Evolutionary conservation across 2,888 invertebrate species (phyloP), one percentile per base, ranked within the genome.

Genomic region (Anodontia alba): DNA sequence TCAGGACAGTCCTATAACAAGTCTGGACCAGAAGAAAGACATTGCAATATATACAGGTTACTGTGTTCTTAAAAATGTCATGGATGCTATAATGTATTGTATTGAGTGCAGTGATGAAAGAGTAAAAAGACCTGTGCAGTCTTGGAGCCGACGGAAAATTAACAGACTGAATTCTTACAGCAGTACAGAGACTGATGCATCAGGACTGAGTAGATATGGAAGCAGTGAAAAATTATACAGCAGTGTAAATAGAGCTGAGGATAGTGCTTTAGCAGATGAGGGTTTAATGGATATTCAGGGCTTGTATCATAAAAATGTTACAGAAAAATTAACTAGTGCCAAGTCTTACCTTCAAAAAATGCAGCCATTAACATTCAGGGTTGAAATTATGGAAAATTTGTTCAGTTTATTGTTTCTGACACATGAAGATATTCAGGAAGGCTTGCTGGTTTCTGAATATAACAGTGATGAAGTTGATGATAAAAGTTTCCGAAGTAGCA

Each of bases 331-430:
- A 17, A 81, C 74, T 36, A 81, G 82, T 73, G 84, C 87, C 1
- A 86, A 87, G 76, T 79, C 85, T 17, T 91, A 89, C 42, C 80
- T 93, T 12, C 73, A 89, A 8, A 86, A 87, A 57, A 79, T 93
- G 33, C 92, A 91, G 73, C 93, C 94, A 33, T 85, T 94, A 72
- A 90, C 91, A 12, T 92, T 90, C 70, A 84, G 94, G 33, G 87
- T 96, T 0, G 96, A 97, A 94, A 95, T 96, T 0, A 95, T 97
- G 76, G 96, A 97, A 93, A 96, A 97, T 93, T 95, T 97, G 85
- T 97, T 97, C 93, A 95, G 96, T 0, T 95, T 97, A 87, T 95
- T 97, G 51, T 97, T 97, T 93, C 90, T 97, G 69, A 95, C 96
- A 86, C 95, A 96, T 87, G 96, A 96, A 90, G 96, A 96, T 91